These are phyloP conservation scores for Caiman crocodilus DNA, from an alignment of 2,797 vertebrate species.

Conservation along the genomic window DNA sequence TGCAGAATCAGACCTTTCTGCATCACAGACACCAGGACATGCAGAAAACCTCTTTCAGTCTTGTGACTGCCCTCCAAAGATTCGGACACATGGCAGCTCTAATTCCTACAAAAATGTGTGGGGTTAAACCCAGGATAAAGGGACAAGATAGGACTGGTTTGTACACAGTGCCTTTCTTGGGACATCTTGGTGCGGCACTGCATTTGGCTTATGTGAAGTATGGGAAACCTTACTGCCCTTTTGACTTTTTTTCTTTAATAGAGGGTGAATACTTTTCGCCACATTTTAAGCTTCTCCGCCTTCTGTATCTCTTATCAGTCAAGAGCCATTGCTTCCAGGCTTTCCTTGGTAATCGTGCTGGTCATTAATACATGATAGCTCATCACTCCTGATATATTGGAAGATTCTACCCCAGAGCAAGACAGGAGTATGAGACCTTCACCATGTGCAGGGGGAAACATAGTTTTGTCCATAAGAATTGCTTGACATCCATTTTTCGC, in stretches of 20 bases:
- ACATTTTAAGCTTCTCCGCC: background rate
- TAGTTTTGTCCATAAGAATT: background rate
- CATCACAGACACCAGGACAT: background rate
- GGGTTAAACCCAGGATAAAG: background rate
- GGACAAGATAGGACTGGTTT: background rate
- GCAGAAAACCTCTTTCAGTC: background rate
- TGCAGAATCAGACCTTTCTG: background rate
- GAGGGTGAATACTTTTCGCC: background rate
- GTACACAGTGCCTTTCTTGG: background rate
- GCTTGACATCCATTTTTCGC: background rate
- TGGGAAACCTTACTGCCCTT: background rate
- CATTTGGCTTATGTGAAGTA: background rate
- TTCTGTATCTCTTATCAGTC: background rate
- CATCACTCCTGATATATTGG: constrained; percentile 1
- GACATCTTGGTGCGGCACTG: background rate
- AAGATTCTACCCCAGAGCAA: background rate
- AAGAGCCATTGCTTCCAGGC: background rate
- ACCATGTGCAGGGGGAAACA: fast-evolving
- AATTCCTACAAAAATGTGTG: background rate
- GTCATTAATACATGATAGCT: background rate
- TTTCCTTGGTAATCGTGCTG: background rate
- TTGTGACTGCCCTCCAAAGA: background rate
- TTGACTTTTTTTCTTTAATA: background rate
- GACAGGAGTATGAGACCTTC: background rate
- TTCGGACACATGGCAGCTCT: background rate